These are phyloP conservation scores for Microhierax caerulescens DNA, from an alignment of 2,797 vertebrate species.

Conservation along the genomic window DNA sequence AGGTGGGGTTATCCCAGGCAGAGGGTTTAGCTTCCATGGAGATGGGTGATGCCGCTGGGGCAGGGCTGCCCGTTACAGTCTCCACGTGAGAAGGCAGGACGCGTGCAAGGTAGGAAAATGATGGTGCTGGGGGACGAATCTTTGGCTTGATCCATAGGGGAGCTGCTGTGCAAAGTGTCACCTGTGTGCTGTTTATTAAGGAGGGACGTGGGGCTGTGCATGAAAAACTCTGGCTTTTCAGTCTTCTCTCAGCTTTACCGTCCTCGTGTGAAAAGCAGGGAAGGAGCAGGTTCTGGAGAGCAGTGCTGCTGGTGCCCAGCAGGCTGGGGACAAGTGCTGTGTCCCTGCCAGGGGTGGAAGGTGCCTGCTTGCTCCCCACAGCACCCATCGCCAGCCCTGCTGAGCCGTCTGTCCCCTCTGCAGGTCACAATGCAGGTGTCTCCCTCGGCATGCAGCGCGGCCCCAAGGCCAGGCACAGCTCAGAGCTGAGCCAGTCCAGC, in stretches of 20 bases:
- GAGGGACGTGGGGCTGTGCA: neutral
- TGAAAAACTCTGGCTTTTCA: neutral
- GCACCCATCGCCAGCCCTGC: rapidly evolving
- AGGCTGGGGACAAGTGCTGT: neutral
- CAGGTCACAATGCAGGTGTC: neutral
- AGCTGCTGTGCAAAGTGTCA: neutral
- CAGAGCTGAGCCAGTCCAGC: constrained; percentile 31
- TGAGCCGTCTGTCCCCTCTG: neutral
- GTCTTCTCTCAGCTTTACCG: neutral
- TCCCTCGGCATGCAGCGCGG: neutral
- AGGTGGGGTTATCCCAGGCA: rapidly evolving
- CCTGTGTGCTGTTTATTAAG: neutral
- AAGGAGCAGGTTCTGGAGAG: neutral
- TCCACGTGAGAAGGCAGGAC: neutral
- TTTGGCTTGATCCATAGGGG: neutral
- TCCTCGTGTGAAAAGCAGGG: neutral
- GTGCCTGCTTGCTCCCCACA: neutral
- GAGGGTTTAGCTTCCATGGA: neutral
- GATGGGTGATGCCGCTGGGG: neutral
- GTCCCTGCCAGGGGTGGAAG: neutral
- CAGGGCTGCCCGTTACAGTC: neutral
- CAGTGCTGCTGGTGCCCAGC: neutral
- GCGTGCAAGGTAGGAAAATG: neutral
- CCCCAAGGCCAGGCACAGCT: constrained; percentile 21
- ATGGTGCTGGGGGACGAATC: neutral